Base-by-base conservation (phyloP, 2,888 invertebrate species). In the Coecobrya sp. region DNA sequence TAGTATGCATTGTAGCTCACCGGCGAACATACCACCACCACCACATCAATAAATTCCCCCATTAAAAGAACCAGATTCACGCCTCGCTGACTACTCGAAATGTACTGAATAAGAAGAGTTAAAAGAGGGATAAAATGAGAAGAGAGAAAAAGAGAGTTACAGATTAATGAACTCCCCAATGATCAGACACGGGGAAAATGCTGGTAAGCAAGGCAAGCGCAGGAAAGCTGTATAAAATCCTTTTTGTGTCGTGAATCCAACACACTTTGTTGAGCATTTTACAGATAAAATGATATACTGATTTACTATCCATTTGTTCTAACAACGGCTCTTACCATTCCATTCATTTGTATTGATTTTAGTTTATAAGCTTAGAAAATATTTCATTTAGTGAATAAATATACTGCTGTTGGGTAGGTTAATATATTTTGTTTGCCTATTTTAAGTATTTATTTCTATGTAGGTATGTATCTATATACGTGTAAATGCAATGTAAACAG, bases 101-200 rank as follows among this genome's bases (percentile, higher is more conserved):
- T 91, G 86, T 89, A 36, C 42, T 81, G 68, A 85, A 59, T 68
- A 84, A 73, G 16, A 85, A 89, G 62, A 85, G 59, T 59, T 84
- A 42, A 70, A 73, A 84, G 89, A 76, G 22, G 42, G 81, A 79
- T 36, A 52, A 86, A 49, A 49, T 22, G 11, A 22, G 25, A 22
- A 22, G 49, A 49, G 73, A 10, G 22, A 45, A 45, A 91, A 82
- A 91, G 85, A 76, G 65, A 89, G 90, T 27, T 73, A 59, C 81
- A 79, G 79, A 86, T 86, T 91, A 91, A 86, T 91, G 68, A 91
- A 86, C 91, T 91, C 81, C 91, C 86, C 52, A 86, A 86, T 91
- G 86, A 91, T 81, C 91, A 85, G 70, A 45, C 82, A 89, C 49
- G 49, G 65, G 70, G 45, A 81, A 59, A 76, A 76, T 76, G 2